Percentiles rank a stretch among this genome's conserved stretches.
Evolutionary conservation across 2,113 vertebrate genomes (phyloP).

Genomic region (Gallinago media): DNA sequence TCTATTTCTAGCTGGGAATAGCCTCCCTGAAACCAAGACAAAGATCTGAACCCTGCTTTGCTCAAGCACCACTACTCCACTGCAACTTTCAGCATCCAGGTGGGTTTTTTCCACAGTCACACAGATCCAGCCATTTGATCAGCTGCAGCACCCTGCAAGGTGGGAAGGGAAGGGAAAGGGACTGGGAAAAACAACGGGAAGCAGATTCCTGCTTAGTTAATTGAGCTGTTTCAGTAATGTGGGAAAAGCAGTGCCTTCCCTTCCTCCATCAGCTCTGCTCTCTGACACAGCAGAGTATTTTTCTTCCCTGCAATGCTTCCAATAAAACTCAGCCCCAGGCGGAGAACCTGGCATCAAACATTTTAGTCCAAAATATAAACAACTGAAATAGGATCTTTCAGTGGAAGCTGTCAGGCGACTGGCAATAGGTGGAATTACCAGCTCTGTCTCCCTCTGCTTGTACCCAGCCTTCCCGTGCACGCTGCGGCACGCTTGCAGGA

Average conservation of each 20-base stretch:
- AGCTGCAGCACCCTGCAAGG: neutral
- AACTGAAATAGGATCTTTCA: neutral
- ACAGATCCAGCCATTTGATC: neutral
- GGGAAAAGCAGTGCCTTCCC: neutral
- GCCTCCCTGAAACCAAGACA: neutral
- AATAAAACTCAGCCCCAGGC: slow-evolving; percentile 2
- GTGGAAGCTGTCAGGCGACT: neutral
- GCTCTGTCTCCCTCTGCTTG: neutral
- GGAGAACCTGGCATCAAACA: neutral
- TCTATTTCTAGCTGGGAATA: neutral
- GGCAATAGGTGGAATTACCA: neutral
- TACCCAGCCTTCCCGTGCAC: neutral
- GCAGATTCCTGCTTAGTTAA: neutral
- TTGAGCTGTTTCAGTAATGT: neutral
- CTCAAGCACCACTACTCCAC: neutral
- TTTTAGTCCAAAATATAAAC: neutral
- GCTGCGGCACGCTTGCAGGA: neutral
- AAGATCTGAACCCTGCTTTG: neutral
- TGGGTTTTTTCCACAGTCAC: neutral
- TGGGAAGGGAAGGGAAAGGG: no score
- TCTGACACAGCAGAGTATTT: neutral
- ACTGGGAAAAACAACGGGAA: neutral
- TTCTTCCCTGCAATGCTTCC: neutral
- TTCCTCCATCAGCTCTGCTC: neutral
- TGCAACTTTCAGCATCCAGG: neutral